phyloP scores from a whole-genome alignment of 2,888 invertebrate species.

The Tryphoninae sp. region DNA sequence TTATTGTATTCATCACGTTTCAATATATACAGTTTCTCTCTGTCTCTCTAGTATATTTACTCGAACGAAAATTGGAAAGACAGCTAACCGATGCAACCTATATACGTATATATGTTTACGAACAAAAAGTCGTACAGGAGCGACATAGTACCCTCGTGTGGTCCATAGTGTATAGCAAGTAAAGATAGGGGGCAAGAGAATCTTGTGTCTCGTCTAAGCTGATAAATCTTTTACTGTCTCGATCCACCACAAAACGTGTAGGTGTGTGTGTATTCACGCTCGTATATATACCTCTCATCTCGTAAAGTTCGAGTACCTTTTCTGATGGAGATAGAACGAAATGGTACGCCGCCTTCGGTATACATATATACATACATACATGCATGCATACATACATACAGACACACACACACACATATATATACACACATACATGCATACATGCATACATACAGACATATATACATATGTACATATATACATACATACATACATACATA shows the following conservation, averaged over 20 bases:
- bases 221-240: conserved; percentile 57
- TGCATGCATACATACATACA: background rate
- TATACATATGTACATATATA: background rate
- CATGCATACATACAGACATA: background rate
- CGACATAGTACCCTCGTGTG: conserved; percentile 11
- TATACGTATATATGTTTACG: background rate
- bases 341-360: background rate
- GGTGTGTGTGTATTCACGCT: background rate
- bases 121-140: conserved; percentile 28
- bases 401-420: background rate
- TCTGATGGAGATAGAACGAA: conserved; percentile 15
- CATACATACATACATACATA: background rate
- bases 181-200: conserved; percentile 37
- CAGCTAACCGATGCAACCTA: background rate
- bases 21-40: background rate
- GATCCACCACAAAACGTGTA: conserved; percentile 22
- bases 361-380: background rate
- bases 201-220: conserved; percentile 44
- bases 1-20: background rate
- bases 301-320: conserved; percentile 41
- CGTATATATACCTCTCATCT: conserved; percentile 18
- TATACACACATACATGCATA: background rate
- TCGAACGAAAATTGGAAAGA: conserved; percentile 47
- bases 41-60: conserved; percentile 14
- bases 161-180: conserved; percentile 2